A percentile compares a stretch with the other conserved stretches of the same genome.
Evolutionary conservation across 2,113 vertebrate genomes (phyloP).

Genomic region (Apus apus): DNA sequence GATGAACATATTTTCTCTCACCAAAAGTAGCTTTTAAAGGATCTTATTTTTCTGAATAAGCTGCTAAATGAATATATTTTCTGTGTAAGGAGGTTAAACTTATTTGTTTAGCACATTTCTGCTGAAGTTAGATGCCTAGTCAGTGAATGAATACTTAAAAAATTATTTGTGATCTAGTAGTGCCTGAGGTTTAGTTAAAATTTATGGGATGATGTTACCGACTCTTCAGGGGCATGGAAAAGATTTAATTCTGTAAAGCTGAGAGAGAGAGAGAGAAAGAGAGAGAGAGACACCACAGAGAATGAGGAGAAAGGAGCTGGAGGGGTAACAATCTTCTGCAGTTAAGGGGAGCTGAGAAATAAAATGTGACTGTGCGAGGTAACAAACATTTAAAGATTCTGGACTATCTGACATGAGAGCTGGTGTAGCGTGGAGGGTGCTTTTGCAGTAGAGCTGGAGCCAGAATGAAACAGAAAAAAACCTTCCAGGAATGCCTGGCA

Average conservation of each 20-base stretch:
- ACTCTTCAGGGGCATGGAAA: slow-evolving; percentile 33
- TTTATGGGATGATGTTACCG: slow-evolving; percentile 42
- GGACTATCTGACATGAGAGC: not conserved
- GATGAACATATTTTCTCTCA: slow-evolving; percentile 52
- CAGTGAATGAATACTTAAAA: slow-evolving; percentile 45
- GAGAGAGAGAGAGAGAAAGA: not conserved
- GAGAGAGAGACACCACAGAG: not conserved
- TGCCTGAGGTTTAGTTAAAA: slow-evolving; percentile 41
- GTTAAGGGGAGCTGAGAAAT: not conserved
- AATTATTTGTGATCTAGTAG: slow-evolving; percentile 56
- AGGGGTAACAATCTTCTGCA: not conserved
- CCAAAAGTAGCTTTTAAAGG: slow-evolving; percentile 22
- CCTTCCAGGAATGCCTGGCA: slow-evolving; percentile 3
- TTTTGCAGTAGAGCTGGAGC: not conserved
- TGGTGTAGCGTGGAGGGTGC: not conserved
- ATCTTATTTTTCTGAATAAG: slow-evolving; percentile 47
- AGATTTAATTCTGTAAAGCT: slow-evolving; percentile 23
- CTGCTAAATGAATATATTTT: slow-evolving; percentile 37
- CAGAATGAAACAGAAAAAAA: not conserved
- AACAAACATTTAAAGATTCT: not conserved
- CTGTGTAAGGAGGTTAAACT: slow-evolving; percentile 42
- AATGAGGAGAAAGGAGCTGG: not conserved
- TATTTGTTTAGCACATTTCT: slow-evolving; percentile 52
- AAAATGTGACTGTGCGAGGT: not conserved
- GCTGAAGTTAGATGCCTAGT: slow-evolving; percentile 32